A percentile compares a stretch with the other conserved stretches of the same genome.
Evolutionary conservation across 2,797 vertebrate species (phyloP).

Genomic region (Coccyzus lansbergi): DNA sequence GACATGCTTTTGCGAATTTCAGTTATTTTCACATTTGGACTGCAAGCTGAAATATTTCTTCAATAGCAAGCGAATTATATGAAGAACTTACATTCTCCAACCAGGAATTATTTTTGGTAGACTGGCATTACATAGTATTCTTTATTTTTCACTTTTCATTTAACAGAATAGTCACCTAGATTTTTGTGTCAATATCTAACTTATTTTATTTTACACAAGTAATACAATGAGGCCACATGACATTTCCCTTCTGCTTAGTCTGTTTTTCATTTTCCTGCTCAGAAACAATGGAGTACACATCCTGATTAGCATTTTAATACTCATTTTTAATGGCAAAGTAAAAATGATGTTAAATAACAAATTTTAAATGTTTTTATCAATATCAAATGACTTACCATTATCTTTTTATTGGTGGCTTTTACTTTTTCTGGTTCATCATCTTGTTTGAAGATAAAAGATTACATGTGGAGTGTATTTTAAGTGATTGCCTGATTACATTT

Average conservation of each 20-base stretch:
- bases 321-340: background rate
- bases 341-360: background rate
- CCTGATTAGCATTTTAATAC: background rate
- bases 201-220: background rate
- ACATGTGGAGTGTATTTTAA: background rate
- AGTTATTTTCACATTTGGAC: background rate
- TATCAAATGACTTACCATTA: background rate
- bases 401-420: background rate
- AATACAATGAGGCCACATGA: background rate
- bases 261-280: background rate
- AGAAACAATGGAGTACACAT: background rate
- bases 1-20: background rate
- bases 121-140: background rate
- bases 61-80: background rate
- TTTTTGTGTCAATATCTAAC: background rate
- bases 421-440: background rate
- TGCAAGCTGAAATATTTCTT: background rate
- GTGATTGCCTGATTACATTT: conserved; percentile 24
- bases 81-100: background rate
- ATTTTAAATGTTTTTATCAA: conserved; percentile 1
- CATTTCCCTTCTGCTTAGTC: background rate
- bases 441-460: conserved; percentile 11
- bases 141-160: background rate
- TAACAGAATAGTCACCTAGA: background rate
- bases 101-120: background rate